A percentile compares a stretch with the other conserved stretches of the same genome.
phyloP scores from a whole-genome alignment of 2,797 vertebrate genomes.

The Mareca penelope region DNA sequence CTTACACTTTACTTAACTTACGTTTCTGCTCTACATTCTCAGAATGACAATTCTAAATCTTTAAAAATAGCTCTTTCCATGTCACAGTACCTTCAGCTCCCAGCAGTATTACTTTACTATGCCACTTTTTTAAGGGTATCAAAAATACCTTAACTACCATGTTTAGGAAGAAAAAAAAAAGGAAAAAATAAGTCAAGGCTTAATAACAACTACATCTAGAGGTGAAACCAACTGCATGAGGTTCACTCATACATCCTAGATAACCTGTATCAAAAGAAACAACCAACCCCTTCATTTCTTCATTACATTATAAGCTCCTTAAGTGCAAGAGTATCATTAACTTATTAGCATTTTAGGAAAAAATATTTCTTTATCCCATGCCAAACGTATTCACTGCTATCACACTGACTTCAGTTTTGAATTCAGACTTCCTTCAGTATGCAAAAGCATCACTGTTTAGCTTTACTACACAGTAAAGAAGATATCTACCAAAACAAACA shows the following conservation, averaged over 20 bases:
- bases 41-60: not conserved
- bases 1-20: not conserved
- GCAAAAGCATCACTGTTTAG: constrained; percentile 9
- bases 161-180: not conserved
- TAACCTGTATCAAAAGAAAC: not conserved
- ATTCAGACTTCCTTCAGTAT: constrained; percentile 20
- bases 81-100: not conserved
- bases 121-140: not conserved
- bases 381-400: not conserved
- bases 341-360: not conserved
- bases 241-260: not conserved
- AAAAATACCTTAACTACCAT: not conserved
- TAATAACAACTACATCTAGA: not conserved
- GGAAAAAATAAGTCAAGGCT: not conserved
- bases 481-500: not conserved
- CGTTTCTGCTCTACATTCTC: not conserved
- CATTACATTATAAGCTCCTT: not conserved
- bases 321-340: not conserved
- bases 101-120: not conserved
- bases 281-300: not conserved
- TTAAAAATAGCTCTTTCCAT: not conserved
- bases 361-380: not conserved
- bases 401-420: constrained; percentile 20
- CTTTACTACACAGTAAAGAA: not conserved
- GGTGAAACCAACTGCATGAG: not conserved